Evolutionary conservation across 2,888 invertebrate species (phyloP), one percentile per base, ranked within the genome.

Genomic region (Zaprionus bogoriensis): DNA sequence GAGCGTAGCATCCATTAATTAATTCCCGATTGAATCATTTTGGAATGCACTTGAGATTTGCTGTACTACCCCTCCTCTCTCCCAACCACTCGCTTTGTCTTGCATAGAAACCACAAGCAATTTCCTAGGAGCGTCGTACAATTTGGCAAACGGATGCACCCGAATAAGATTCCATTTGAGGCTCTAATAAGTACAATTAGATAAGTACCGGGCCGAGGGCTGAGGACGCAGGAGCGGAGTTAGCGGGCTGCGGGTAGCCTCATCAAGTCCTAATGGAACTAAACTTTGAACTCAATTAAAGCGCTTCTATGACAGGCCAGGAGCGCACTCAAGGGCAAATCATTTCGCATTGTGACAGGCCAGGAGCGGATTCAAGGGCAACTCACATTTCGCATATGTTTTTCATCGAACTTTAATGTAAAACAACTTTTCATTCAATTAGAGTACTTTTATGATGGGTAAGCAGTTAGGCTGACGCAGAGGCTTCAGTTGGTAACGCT

Each of bases 1-100:
- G 20, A 10, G 5, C 45, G 46, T n/a, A 54, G 27, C 36, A 38
- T 10, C 36, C 12, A 32, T 36, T 54, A 19, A 54, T 47, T 28
- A 28, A 20, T 22, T 38, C 22, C 27, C 50, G 42, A 51, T 44
- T 42, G 27, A 38, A 58, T 44, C 42, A 42, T 51, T n/a, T 36
- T 44, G 44, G 9, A 42, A 7, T 36, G 42, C 44, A 51, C 36
- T 59, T 39, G 30, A 53, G 30, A 41, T 27, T 50, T 42, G n/a
- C n/a, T n/a, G 19, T 32, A 20, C 23, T 57, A 14, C 14, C 7
- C 32, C 14, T 4, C 5, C 32, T 14, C 7, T 4, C 30, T 14
- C 32, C 2, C 3, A 0, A 5, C 7, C 14, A 7, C 32, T 14
- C 32, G 12, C 1, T 7, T 12, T 2, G 5, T 32, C 14, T 32